Conservation (phyloP, 2,113 vertebrate genomes). For the Chionomys nivalis region DNA sequence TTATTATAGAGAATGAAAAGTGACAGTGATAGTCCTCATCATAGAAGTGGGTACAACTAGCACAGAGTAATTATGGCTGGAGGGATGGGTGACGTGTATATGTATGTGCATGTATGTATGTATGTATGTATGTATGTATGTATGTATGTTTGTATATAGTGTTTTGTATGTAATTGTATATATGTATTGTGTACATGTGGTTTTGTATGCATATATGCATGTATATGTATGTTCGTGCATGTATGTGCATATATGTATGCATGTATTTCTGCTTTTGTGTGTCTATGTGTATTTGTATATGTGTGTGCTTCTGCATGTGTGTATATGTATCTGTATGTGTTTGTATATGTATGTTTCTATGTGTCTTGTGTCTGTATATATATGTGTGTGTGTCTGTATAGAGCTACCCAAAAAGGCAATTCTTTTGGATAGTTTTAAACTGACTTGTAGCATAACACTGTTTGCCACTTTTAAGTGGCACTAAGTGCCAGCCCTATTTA, state of each 20-base stretch:
- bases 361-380: accelerated
- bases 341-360: background rate
- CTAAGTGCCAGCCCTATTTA: background rate
- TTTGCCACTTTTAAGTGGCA: background rate
- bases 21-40: accelerated
- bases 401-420: background rate
- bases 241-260: background rate
- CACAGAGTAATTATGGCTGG: background rate
- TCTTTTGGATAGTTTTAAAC: background rate
- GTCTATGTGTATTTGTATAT: background rate
- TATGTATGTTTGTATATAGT: too few species aligned
- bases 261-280: too few species aligned
- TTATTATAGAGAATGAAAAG: background rate
- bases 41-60: accelerated
- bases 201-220: too few species aligned
- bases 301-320: background rate
- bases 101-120: background rate
- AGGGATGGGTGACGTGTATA: background rate
- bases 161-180: background rate
- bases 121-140: background rate
- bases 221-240: background rate
- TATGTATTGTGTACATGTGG: background rate
- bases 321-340: background rate
- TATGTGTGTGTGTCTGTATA: background rate
- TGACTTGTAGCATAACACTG: background rate